Evolutionary conservation across 2,113 vertebrate genomes (phyloP).

Genomic region (Rhizomys pruinosus): DNA sequence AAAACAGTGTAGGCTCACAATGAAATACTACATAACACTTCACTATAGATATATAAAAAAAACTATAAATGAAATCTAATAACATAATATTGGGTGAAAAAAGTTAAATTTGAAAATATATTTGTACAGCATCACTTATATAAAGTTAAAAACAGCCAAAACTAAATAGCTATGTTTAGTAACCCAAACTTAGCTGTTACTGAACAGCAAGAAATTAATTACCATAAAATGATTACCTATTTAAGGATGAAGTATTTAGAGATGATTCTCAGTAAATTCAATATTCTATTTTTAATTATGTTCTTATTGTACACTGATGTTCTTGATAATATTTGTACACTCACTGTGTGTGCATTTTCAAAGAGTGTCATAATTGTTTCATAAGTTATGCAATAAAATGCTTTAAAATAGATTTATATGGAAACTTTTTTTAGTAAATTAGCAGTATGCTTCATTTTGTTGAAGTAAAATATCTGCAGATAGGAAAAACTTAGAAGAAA

Average conservation of each 20-base stretch:
- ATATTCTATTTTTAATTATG: neutral
- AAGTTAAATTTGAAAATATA: neutral
- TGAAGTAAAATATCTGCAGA: slow-evolving; percentile 1
- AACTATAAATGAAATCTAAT: neutral
- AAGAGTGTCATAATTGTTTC: neutral
- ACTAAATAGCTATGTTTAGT: neutral
- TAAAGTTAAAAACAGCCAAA: neutral
- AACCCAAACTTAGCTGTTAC: neutral
- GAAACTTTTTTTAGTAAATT: slow-evolving; percentile 16
- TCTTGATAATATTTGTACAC: neutral
- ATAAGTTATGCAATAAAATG: neutral
- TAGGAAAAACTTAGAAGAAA: neutral
- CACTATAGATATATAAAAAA: neutral
- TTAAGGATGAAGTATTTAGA: neutral
- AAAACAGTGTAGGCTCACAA: neutral
- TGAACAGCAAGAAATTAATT: neutral
- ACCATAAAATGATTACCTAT: neutral
- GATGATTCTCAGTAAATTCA: neutral
- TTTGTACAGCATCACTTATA: neutral
- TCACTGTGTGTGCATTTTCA: neutral
- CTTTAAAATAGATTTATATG: neutral
- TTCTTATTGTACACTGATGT: neutral
- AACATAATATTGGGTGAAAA: neutral
- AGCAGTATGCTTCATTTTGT: neutral
- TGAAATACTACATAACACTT: neutral